Evolutionary conservation across 2,797 vertebrate species (phyloP).

Genomic region (Syngnathus rostellatus): DNA sequence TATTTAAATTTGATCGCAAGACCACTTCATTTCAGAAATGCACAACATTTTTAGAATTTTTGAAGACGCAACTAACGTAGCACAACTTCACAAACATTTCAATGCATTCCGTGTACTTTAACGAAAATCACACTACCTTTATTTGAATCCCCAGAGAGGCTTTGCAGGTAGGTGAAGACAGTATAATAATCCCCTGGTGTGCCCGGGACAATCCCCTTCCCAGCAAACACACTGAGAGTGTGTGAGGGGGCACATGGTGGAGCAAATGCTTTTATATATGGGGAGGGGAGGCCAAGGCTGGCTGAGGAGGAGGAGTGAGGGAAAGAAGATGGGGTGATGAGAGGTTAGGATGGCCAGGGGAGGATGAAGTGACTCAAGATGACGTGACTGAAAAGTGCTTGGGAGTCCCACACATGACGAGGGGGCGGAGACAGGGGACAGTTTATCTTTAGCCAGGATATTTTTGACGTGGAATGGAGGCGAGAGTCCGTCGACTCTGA

Average conservation of each 20-base stretch:
- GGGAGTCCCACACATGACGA: conserved; percentile 27
- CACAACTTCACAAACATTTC: too few relatives aligned
- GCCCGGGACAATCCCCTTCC: conserved; percentile 42
- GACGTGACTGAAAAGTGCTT: conserved; percentile 22
- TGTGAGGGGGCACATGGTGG: conserved; percentile 47
- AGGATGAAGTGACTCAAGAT: not conserved
- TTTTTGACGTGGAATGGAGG: conserved; percentile 59
- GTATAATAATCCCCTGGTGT: conserved; percentile 41
- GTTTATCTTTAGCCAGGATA: conserved; percentile 67
- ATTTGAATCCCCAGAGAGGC: conserved; percentile 24
- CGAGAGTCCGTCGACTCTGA: conserved; percentile 19
- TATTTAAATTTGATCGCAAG: not conserved
- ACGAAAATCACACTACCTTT: conserved; percentile 43
- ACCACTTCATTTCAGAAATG: not conserved
- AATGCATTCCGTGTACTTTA: not conserved
- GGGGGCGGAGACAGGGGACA: conserved; percentile 28
- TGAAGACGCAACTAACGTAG: not conserved
- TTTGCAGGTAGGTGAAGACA: conserved; percentile 26
- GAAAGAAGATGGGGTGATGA: conserved; percentile 38
- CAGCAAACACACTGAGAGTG: conserved; percentile 41
- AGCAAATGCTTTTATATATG: conserved; percentile 62
- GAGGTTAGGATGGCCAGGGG: conserved; percentile 25
- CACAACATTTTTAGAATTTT: not conserved
- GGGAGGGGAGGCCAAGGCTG: conserved; percentile 39
- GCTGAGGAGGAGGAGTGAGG: conserved; percentile 24